Evolutionary conservation across 2,888 invertebrate genomes (phyloP).

Genomic region (Apocheima hispidaria): DNA sequence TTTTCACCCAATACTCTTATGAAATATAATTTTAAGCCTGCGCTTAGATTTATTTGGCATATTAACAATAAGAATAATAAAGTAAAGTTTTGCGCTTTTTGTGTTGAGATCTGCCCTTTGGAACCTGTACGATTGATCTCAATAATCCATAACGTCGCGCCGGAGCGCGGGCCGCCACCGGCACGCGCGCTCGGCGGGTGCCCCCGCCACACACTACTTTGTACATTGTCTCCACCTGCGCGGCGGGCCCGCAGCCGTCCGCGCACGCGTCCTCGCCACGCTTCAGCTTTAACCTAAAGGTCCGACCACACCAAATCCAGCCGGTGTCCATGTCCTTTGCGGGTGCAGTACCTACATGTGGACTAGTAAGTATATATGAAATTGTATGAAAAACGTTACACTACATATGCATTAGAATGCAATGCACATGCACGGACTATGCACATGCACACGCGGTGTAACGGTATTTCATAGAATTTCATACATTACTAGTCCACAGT

Average conservation of each 20-base stretch:
- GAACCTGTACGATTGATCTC: conserved; percentile 70
- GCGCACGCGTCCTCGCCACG: conserved; percentile 56
- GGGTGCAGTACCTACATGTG: no score
- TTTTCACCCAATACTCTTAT: conserved; percentile 86
- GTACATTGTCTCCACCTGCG: neutral
- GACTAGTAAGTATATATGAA: no score
- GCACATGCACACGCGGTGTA: no score
- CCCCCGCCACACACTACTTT: no score
- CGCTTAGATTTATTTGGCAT: conserved; percentile 77
- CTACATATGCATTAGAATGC: no score
- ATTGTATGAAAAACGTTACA: no score
- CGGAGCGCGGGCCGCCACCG: conserved; percentile 2
- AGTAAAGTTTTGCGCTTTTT: conserved; percentile 74
- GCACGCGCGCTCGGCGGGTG: neutral
- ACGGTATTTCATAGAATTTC: no score
- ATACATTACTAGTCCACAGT: no score
- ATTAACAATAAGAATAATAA: conserved; percentile 73
- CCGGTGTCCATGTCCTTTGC: no score
- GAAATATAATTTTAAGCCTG: conserved; percentile 76
- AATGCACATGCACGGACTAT: no score
- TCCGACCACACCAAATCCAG: no score
- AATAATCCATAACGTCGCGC: conserved; percentile 49
- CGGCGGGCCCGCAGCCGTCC: neutral
- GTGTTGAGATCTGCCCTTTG: conserved; percentile 75
- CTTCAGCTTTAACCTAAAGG: conserved; percentile 72